phyloP scores from a whole-genome alignment of 2,888 invertebrate species.

The Psylliodes chrysocephalus region DNA sequence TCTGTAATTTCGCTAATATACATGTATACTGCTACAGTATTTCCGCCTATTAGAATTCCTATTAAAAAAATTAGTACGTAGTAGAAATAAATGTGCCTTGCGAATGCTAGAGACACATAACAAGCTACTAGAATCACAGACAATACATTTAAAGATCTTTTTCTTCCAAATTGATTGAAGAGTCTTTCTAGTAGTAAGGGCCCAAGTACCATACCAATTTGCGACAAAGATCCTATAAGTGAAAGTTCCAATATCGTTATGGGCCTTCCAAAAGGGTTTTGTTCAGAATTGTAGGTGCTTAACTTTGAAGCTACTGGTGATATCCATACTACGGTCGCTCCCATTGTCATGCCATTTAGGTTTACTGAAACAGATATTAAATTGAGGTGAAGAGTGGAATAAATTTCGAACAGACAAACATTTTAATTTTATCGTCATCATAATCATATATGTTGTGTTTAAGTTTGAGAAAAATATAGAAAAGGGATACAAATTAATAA shows the following conservation, averaged over 20 bases:
- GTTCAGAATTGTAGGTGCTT: slow-evolving; percentile 12
- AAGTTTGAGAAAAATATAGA: no score
- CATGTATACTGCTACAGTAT: slow-evolving; percentile 71
- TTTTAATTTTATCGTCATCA: no score
- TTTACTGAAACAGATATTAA: slow-evolving; percentile 16
- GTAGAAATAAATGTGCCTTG: slow-evolving; percentile 18
- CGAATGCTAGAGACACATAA: slow-evolving; percentile 12
- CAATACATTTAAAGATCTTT: slow-evolving; percentile 4
- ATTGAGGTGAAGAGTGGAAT: no score
- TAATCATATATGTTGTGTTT: no score
- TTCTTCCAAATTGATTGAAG: slow-evolving; percentile 26
- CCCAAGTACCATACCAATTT: slow-evolving; percentile 15
- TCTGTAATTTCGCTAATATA: slow-evolving; percentile 88
- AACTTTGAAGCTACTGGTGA: slow-evolving; percentile 31
- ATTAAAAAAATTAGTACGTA: slow-evolving; percentile 4
- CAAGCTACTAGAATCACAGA: background rate
- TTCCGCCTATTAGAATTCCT: slow-evolving; percentile 13
- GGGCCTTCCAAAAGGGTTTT: slow-evolving; percentile 30
- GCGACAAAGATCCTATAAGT: slow-evolving; percentile 14
- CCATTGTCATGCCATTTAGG: slow-evolving; percentile 12
- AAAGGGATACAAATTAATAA: no score
- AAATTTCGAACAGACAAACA: no score
- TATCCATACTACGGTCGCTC: slow-evolving; percentile 20
- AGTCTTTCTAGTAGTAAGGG: slow-evolving; percentile 10
- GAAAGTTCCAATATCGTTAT: slow-evolving; percentile 26